These are phyloP conservation scores for Ormyrus nitidulus DNA, from an alignment of 2,888 invertebrate genomes.

Conservation along the genomic window DNA sequence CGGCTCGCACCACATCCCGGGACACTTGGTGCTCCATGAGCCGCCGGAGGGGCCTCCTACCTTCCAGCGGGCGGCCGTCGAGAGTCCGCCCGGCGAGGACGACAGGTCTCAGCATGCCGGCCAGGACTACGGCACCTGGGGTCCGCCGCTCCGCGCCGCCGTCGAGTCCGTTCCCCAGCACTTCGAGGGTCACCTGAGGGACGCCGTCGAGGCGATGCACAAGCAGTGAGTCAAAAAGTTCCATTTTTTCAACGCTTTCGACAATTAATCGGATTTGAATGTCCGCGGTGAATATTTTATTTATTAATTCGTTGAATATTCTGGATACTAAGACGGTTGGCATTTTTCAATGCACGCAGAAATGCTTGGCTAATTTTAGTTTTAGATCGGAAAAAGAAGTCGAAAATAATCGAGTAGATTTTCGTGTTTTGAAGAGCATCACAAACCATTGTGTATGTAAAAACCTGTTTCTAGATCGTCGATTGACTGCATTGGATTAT, in stretches of 20 bases:
- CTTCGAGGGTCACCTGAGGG: slow-evolving; percentile 53
- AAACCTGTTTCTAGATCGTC: slow-evolving; percentile 49
- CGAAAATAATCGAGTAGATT: slow-evolving; percentile 23
- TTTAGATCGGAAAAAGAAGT: background rate
- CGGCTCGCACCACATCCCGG: slow-evolving; percentile 66
- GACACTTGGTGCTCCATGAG: slow-evolving; percentile 19
- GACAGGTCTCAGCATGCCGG: no score
- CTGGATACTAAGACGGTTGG: background rate
- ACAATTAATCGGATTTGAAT: no score
- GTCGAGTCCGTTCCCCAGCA: slow-evolving; percentile 79
- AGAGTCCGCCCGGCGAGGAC: slow-evolving; percentile 69
- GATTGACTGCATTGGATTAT: slow-evolving; percentile 37
- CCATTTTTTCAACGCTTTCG: background rate
- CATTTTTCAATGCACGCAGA: no score
- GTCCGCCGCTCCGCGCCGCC: slow-evolving; percentile 83
- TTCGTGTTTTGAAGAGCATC: slow-evolving; percentile 23
- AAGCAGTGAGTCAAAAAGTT: slow-evolving; percentile 24
- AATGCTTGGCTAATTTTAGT: background rate
- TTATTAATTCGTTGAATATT: background rate
- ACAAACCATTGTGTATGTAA: slow-evolving; percentile 37
- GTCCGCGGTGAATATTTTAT: background rate
- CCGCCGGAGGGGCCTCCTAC: slow-evolving; percentile 62
- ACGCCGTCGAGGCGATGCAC: slow-evolving; percentile 42
- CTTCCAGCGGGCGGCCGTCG: slow-evolving; percentile 76
- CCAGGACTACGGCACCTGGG: slow-evolving; percentile 72